Evolutionary conservation across 2,888 invertebrate genomes (phyloP).

Genomic region (Mesorhabditis sp.): DNA sequence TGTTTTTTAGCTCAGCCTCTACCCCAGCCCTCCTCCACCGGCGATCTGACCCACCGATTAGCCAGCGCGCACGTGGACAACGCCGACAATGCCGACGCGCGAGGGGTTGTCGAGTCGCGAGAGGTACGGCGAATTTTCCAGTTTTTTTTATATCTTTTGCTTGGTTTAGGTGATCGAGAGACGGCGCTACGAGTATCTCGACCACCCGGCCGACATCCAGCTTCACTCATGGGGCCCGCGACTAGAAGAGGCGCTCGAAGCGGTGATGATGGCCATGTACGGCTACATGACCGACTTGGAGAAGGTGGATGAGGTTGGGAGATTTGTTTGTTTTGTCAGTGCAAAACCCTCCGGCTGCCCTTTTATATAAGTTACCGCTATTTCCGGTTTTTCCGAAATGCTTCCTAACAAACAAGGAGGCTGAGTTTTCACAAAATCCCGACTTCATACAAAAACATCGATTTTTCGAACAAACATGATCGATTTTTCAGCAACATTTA

Average conservation of each 20-base stretch:
- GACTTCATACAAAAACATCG: not conserved
- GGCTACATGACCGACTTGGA: conserved; percentile 77
- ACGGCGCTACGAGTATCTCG: conserved; percentile 65
- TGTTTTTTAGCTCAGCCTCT: too few species aligned
- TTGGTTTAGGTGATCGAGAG: conserved; percentile 15
- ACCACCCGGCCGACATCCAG: conserved; percentile 98
- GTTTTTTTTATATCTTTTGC: not conserved
- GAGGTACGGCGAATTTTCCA: not conserved
- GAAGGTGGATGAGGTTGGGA: conserved; percentile 68
- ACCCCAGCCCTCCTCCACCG: too few species aligned
- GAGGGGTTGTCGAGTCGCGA: not conserved
- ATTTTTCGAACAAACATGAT: not conserved
- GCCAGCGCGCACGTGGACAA: too few species aligned
- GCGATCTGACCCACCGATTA: too few species aligned
- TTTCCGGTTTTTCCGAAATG: not conserved
- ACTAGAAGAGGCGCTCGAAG: conserved; percentile 61
- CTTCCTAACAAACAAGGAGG: not conserved
- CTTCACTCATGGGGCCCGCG: conserved; percentile 87
- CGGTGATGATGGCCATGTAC: conserved; percentile 85
- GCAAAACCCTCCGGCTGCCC: too few species aligned
- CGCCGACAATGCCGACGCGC: not conserved
- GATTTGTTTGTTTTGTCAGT: not conserved
- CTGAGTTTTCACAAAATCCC: not conserved
- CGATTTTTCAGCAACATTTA: not conserved
- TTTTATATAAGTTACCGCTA: too few species aligned